Percentiles rank a stretch among this genome's conserved stretches.
These are phyloP conservation scores for Nothoprocta pentlandii DNA, from an alignment of 2,113 vertebrate genomes.

Conservation along the genomic window DNA sequence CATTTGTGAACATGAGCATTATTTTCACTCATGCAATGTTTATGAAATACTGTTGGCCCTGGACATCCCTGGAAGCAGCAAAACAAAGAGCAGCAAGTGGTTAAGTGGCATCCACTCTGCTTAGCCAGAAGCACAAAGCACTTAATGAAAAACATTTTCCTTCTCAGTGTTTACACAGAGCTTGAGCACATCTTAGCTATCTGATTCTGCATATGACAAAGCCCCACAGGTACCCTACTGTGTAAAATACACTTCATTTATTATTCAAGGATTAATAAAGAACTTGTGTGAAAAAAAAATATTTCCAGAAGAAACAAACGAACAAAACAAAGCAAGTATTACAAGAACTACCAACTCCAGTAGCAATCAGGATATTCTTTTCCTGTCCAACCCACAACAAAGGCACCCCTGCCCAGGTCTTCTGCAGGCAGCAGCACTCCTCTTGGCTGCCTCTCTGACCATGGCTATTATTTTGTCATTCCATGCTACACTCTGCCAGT, in stretches of 20 bases:
- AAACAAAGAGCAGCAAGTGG: neutral
- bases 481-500: neutral
- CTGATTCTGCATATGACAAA: neutral
- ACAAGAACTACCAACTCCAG: neutral
- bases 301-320: neutral
- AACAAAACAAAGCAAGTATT: neutral
- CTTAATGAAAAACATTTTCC: neutral
- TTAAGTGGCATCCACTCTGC: neutral
- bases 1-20: neutral
- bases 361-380: neutral
- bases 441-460: neutral
- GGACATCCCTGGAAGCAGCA: neutral
- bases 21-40: neutral
- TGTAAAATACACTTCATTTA: neutral
- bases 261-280: slow-evolving; percentile 54
- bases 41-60: neutral
- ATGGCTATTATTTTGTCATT: neutral
- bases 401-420: accelerated
- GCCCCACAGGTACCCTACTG: neutral
- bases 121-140: neutral
- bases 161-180: neutral
- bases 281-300: slow-evolving; percentile 8
- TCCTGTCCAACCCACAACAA: neutral
- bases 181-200: neutral
- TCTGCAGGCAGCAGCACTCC: neutral